Base-by-base conservation (phyloP, 2,888 invertebrate species). In the Punctoribates punctum region DNA sequence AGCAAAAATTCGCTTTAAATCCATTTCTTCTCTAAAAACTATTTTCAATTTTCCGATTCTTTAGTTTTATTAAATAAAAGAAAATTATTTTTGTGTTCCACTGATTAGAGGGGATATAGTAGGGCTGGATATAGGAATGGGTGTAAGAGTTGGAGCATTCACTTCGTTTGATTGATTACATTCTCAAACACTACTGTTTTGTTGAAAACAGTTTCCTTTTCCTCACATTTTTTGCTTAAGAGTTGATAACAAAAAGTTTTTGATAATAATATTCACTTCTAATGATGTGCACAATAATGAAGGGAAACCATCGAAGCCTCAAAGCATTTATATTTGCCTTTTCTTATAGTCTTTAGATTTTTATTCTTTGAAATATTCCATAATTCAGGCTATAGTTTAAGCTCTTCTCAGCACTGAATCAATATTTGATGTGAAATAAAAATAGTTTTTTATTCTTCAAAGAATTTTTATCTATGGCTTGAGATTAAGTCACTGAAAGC, bases 271-370 rank as follows among this genome's bases (percentile, higher is more conserved):
- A 57, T 17, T 13, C n/a, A n/a, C 48, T 48, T 48, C n/a, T 48
- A 48, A 48, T 48, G 48, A 48, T 48, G 48, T 48, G 13, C 48
- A 57, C 57, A 57, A 57, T n/a, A 57, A 25, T 57, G 25, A n/a
- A 57, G 23, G 9, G 4, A 9, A 57, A 13, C 48, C 48, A 57
- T 57, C n/a, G 20, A 57, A 57, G 57, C 57, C 57, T 57, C n/a
- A 57, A 57, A 57, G 57, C 57, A 57, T 11, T 57, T 57, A 23
- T 57, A 57, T 57, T 57, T 57, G 57, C 25, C 57, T 23, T 23
- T 23, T 23, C 23, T 57, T 1, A 23, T 1, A 23, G 23, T 57
- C n/a, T 51, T 57, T 57, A 20, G 6, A 6, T 20, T 57, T 57
- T 57, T 57, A 57, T 57, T 48, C 48, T 48, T 48, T 48, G 3